Percentiles rank a stretch among this genome's conserved stretches.
Conservation (phyloP, 2,113 vertebrate genomes). For the Eretmochelys imbricata region DNA sequence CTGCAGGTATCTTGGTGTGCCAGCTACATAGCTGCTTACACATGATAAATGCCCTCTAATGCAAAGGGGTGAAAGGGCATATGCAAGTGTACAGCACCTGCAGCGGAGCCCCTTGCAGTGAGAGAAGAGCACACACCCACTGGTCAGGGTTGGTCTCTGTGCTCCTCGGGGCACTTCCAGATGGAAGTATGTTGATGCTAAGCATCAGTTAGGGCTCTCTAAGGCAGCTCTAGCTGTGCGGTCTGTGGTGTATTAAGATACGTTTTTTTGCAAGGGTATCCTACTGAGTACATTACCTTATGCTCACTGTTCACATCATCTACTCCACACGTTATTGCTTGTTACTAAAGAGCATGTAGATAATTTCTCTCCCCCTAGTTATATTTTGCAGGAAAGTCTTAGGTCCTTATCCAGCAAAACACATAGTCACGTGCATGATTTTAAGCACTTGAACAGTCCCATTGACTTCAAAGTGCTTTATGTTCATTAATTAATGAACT, state of each 20-base stretch:
- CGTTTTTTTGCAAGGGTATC: not conserved
- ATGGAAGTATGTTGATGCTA: not conserved
- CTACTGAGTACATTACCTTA: not conserved
- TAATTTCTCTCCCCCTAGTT: not conserved
- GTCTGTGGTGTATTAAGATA: not conserved
- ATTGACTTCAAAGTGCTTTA: not conserved
- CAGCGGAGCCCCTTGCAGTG: not conserved
- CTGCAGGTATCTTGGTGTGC: not conserved
- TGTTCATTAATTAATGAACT: not conserved
- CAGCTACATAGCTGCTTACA: not conserved
- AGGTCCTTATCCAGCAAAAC: not conserved
- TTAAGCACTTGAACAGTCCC: not conserved
- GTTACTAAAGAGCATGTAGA: not conserved
- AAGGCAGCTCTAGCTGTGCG: not conserved
- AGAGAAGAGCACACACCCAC: not conserved
- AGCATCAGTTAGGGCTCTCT: not conserved
- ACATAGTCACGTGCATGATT: not conserved
- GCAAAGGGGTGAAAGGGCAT: not conserved
- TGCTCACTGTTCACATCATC: not conserved
- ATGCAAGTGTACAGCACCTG: not conserved
- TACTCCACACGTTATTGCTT: not conserved
- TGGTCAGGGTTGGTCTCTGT: not conserved
- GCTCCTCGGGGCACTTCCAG: not conserved
- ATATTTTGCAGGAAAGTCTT: not conserved
- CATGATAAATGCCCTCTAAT: not conserved